Evolutionary conservation across 2,113 vertebrate species (phyloP), one percentile per base, ranked within the genome.

Genomic region (Hyla sarda): DNA sequence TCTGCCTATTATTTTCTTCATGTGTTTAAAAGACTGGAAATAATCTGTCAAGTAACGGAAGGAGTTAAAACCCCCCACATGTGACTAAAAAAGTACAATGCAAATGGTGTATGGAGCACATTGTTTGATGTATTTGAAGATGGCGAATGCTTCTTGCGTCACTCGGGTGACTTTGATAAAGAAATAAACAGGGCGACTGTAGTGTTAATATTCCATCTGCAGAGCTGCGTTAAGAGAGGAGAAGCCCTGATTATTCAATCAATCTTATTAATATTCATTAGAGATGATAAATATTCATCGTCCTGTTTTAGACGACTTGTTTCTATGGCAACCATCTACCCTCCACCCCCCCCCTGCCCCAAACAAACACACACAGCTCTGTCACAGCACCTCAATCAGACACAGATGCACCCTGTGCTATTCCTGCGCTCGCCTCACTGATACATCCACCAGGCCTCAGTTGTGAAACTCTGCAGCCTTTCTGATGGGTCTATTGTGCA

Each of bases 221-320:
- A 86, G 85, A 74, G 85, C 85, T 74, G 76, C 54, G 30, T 86
- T 86, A 86, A 62, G 60, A 86, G 84, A 56, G 67, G 54, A 86
- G 85, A 86, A 86, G 54, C 77, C 85, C 85, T 86, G 85, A 86
- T 86, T 86, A 86, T 86, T 86, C 85, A 86, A 86, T 86, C 85
- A 86, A 86, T 86, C 85, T 86, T 86, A 86, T 86, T 86, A 86
- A 86, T 86, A 86, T 86, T 86, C 85, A 86, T 86, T 86, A 86
- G 85, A 82, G 78, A 73, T 86, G 85, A 86, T 86, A 86, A 86
- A 86, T 86, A 86, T 86, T 86, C 85, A 86, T 86, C 85, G 78
- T 74, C 67, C 85, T 86, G 77, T 86, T 86, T 86, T 82, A 86
- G 85, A 86, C 85, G 78, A 86, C 85, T 72, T 86, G 85, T 86